Base-by-base conservation (phyloP, 2,888 invertebrate species). In the Sipha maydis region DNA sequence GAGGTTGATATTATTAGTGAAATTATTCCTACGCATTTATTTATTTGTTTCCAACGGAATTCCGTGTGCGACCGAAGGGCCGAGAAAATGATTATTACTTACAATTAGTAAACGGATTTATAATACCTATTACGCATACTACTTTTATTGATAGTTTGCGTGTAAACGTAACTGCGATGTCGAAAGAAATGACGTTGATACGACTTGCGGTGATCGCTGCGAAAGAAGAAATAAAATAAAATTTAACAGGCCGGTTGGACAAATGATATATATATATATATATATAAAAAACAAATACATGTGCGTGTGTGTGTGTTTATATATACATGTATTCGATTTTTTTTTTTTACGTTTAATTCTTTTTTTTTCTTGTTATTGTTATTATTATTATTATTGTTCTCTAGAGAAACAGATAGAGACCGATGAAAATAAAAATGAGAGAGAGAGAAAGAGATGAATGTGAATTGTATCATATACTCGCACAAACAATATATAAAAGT, bases 211-310 rank as follows among this genome's bases (percentile, higher is more conserved):
- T 25, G 82, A 5, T 31, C 41, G 31, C n/a, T 56, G 56, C 11
- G 5, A 71, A 54, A 73, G 73, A 73, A 75, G 69, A 71, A 83
- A 83, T 61, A 75, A 83, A 83, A 83, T 75, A 75, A 34, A 83
- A 83, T 83, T 83, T 73, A 83, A 75, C 75, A 83, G 34, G 48
- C n/a, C 8, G 34, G 73, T 71, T 56, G 73, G 73, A 83, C 83
- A 75, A 75, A 83, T 75, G 56, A 71, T 31, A 34, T 25, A 83
- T 34, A 31, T 69, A 69, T 4, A 28, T 71, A 3, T 31, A 14
- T 31, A 31, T 69, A 69, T 67, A 69, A 11, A 34, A 75, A 31
- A 38, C 28, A 75, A 28, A 31, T 75, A 14, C 73, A 9, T 9
- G 14, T 31, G 19, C 31, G 73, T 73, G 31, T 73, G 73, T 73